Conservation (phyloP, 1,140 invertebrate genomes). For the Caerostris extrusa region DNA sequence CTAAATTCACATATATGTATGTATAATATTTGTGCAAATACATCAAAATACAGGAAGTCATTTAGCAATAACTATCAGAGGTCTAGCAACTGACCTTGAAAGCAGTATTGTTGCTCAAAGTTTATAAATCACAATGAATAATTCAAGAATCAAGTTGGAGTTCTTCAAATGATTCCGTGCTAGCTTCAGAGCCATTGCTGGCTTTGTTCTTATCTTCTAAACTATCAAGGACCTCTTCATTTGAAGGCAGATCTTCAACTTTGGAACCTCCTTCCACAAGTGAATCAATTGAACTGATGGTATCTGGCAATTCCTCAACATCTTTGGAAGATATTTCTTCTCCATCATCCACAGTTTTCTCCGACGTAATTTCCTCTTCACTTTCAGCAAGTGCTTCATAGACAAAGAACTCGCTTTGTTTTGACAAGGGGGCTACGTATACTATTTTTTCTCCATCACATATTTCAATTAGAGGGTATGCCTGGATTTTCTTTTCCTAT, state of each 20-base stretch:
- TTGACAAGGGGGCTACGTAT: conserved; percentile 82
- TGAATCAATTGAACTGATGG: conserved; percentile 61
- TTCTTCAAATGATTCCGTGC: conserved; percentile 76
- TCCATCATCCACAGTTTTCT: conserved; percentile 67
- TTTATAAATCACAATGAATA: conserved; percentile 4
- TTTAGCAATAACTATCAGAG: conserved; percentile 61
- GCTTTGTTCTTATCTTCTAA: conserved; percentile 71
- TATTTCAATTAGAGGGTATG: conserved; percentile 83
- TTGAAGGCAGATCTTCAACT: conserved; percentile 69
- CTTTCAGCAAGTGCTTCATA: conserved; percentile 80
- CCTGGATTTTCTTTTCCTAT: conserved; percentile 82
- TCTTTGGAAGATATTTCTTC: conserved; percentile 61
- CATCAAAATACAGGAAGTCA: conserved; percentile 60
- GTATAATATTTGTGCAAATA: conserved; percentile 66
- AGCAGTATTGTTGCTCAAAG: conserved; percentile 30
- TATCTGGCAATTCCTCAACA: conserved; percentile 68
- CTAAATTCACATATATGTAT: conserved; percentile 36
- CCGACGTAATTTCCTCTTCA: conserved; percentile 76
- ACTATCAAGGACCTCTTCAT: conserved; percentile 68
- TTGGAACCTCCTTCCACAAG: conserved; percentile 63
- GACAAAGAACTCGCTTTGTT: conserved; percentile 83
- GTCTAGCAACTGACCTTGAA: conserved; percentile 54
- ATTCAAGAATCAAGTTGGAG: conserved; percentile 75
- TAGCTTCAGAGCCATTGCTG: conserved; percentile 69
- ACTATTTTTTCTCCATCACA: conserved; percentile 81